Evolutionary conservation across 2,113 vertebrate species (phyloP), one percentile per base, ranked within the genome.

Genomic region (Cyphomyrus discorhynchus): DNA sequence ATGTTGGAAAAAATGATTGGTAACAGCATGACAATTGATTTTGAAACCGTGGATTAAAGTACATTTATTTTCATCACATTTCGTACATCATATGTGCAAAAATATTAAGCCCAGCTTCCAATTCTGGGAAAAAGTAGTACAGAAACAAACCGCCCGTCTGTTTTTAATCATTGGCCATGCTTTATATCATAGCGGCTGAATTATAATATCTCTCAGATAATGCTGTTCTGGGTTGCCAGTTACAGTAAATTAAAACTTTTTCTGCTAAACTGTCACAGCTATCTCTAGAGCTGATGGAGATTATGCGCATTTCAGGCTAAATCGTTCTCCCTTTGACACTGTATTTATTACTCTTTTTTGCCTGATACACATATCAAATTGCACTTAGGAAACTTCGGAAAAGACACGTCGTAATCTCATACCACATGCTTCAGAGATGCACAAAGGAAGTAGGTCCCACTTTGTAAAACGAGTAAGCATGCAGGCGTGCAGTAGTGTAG

Each of bases 211-310:
- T 45, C 53, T 45, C 39, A 58, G 27, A 39, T 42, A 88, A 62
- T 19, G 27, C 50, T 58, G 49, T 88, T 56, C 52, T 88, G 53
- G 47, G 83, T 86, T 49, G 83, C 83, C 83, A 47, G 47, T 86
- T 80, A 80, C 74, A 80, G 35, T 50, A 86, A 86, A 86, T 86
- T 80, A 86, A n/a, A n/a, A 47, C 45, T 50, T 86, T 86, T 49
- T 47, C 83, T 86, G 47, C 83, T 47, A 27, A n/a, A 47, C 45
- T 47, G 45, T 50, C 45, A 49, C 83, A n/a, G 83, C 83, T 50
- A 49, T 86, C 83, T 27, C 47, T 31, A 86, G 17, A 86, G 83
- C 45, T 50, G 83, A 47, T 49, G 13, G 47, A 86, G 47, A 86
- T 49, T 88, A 58, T 39, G 13, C 53, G 3, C 17, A 42, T 56